Base-by-base conservation (phyloP, 1,140 invertebrate genomes). In the Brachionus rubens region DNA sequence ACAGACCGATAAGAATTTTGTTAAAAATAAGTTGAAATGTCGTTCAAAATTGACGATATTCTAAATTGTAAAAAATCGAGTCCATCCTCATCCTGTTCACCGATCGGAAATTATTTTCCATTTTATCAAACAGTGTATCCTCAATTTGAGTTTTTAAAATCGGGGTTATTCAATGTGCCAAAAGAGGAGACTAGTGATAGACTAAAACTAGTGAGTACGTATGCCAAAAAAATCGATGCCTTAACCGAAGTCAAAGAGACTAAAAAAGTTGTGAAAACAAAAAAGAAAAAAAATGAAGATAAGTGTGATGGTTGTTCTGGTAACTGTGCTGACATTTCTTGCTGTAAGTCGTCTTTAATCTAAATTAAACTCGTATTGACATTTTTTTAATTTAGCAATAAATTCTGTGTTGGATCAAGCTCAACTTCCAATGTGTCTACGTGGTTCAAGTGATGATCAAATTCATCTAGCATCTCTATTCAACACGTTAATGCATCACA, bases 31-130 rank as follows among this genome's bases (percentile, higher is more conserved):
- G 36, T 14, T 26, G 16, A 30, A 21, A 43, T 43, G 40, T 65
- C 59, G 59, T 65, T 65, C 24, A 65, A 65, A 65, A 65, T 65
- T 30, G 59, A 65, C 33, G 59, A 65, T 65, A 65, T 65, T 43
- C 40, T 65, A 24, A 65, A 59, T 28, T 59, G 19, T 16, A 65
- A 65, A 43, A 65, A 65, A 16, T 26, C 36, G 12, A 24, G 36
- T 21, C 2, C 28, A n/a, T 59, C 54, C 16, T 59, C 54, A 9
- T 65, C 59, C 14, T 65, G 59, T 28, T 65, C 59, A 14, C 40
- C 59, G 9, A 43, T 26, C 6, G 16, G 10, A 9, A 33, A n/a
- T 16, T 36, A 36, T 6, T 40, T 59, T 33, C n/a, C 54, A 19
- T 36, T 59, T 28, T 59, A 59, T 19, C 54, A 59, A 33, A 28